These are phyloP conservation scores for Sebastes minor DNA, from an alignment of 2,797 vertebrate genomes.

Conservation along the genomic window DNA sequence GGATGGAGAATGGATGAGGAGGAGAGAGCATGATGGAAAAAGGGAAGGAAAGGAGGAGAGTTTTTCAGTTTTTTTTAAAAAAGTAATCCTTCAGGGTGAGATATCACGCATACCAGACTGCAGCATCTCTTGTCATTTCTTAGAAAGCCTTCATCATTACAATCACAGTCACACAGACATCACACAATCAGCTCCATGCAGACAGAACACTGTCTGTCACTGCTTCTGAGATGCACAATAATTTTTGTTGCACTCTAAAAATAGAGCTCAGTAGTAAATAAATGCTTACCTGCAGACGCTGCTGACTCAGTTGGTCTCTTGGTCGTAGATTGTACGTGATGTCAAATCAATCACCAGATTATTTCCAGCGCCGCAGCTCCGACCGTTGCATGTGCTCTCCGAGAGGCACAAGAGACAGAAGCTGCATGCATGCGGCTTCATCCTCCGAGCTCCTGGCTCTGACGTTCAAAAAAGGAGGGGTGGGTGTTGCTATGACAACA, in stretches of 20 bases:
- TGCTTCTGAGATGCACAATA: background rate
- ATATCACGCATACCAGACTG: background rate
- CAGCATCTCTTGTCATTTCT: conserved; percentile 13
- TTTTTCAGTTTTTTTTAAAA: background rate
- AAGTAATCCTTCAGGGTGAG: background rate
- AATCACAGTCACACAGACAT: background rate
- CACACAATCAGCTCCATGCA: background rate
- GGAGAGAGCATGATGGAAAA: background rate
- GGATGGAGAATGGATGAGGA: background rate
- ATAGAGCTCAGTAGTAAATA: conserved; percentile 27
- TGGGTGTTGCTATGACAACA: conserved; percentile 82
- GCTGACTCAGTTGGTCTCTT: conserved; percentile 25
- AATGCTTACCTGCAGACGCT: conserved; percentile 66
- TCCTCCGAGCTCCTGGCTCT: conserved; percentile 73
- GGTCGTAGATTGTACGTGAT: conserved; percentile 3
- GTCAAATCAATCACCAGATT: conserved; percentile 40
- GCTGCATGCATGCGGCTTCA: conserved; percentile 79
- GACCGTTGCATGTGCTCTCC: conserved; percentile 51
- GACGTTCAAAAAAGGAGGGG: conserved; percentile 68
- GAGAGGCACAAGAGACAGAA: conserved; percentile 64
- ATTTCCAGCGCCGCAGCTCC: conserved; percentile 41
- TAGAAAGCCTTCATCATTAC: background rate
- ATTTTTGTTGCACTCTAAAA: conserved; percentile 19
- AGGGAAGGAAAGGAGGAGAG: conserved; percentile 7
- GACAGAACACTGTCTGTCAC: background rate